Evolutionary conservation across 2,113 vertebrate genomes (phyloP).

Genomic region (Varanus komodoensis): DNA sequence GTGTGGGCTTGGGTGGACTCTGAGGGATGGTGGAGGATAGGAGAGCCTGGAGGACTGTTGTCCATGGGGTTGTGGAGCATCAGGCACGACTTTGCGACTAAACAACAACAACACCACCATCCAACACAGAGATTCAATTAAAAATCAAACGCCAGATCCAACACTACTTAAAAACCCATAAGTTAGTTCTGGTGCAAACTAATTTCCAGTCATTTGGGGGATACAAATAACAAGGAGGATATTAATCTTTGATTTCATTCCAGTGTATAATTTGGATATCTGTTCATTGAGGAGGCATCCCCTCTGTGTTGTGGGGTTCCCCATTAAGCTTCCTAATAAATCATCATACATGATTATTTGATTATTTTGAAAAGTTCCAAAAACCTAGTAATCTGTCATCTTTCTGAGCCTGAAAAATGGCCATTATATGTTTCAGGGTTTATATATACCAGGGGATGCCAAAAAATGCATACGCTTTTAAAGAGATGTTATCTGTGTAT

Average conservation of each 20-base stretch:
- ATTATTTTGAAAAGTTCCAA: not conserved
- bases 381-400: not conserved
- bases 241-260: not conserved
- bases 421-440: not conserved
- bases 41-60: too few species aligned
- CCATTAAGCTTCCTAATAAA: not conserved
- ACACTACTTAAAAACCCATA: not conserved
- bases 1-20: too few species aligned
- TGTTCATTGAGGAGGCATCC: too few species aligned
- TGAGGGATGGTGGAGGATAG: too few species aligned
- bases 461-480: too few species aligned
- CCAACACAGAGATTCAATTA: not conserved
- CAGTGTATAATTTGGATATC: too few species aligned
- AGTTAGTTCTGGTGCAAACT: not conserved
- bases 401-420: too few species aligned
- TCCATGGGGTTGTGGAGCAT: too few species aligned
- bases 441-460: too few species aligned
- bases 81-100: too few species aligned
- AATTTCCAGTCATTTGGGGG: not conserved
- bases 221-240: not conserved
- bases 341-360: not conserved
- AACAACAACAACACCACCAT: not conserved
- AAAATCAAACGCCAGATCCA: not conserved
- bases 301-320: not conserved
- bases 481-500: too few species aligned